Evolutionary conservation across 2,113 vertebrate species (phyloP).

Genomic region (Suncus etruscus): DNA sequence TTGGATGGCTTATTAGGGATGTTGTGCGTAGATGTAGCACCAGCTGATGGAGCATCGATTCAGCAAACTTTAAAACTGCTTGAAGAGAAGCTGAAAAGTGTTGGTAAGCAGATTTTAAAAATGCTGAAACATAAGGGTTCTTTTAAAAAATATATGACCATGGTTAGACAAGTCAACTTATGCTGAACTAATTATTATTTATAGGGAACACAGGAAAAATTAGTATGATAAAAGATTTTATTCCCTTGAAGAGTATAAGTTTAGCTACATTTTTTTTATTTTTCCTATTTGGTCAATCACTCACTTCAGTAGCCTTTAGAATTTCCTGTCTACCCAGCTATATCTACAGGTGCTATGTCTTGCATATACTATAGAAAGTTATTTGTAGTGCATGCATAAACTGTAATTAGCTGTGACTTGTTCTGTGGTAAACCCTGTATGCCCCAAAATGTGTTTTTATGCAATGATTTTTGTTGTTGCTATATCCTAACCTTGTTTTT

Average conservation of each 20-base stretch:
- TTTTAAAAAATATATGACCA: constrained; percentile 59
- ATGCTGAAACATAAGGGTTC: constrained; percentile 67
- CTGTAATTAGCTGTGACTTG: constrained; percentile 57
- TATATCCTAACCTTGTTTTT: constrained; percentile 67
- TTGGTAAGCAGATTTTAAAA: constrained; percentile 91
- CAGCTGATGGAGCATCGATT: constrained; percentile 96
- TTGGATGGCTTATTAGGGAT: constrained; percentile 97
- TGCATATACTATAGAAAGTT: constrained; percentile 53
- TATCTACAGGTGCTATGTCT: constrained; percentile 72
- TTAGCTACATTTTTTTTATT: constrained; percentile 33
- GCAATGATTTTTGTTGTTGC: constrained; percentile 63
- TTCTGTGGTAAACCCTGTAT: constrained; percentile 70
- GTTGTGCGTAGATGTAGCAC: constrained; percentile 98
- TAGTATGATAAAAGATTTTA: constrained; percentile 13
- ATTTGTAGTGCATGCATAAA: constrained; percentile 55
- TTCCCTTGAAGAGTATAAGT: constrained; percentile 30
- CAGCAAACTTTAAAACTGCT: constrained; percentile 98
- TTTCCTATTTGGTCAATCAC: constrained; percentile 35
- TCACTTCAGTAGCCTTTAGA: constrained; percentile 48
- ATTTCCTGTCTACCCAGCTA: constrained; percentile 31
- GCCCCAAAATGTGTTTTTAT: constrained; percentile 59
- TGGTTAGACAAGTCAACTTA: constrained; percentile 74
- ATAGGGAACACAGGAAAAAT: constrained; percentile 45
- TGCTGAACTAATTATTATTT: constrained; percentile 50
- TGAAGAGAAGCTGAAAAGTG: constrained; percentile 98